Conservation (phyloP, 2,113 vertebrate species). For the Gasterosteus nipponicus region DNA sequence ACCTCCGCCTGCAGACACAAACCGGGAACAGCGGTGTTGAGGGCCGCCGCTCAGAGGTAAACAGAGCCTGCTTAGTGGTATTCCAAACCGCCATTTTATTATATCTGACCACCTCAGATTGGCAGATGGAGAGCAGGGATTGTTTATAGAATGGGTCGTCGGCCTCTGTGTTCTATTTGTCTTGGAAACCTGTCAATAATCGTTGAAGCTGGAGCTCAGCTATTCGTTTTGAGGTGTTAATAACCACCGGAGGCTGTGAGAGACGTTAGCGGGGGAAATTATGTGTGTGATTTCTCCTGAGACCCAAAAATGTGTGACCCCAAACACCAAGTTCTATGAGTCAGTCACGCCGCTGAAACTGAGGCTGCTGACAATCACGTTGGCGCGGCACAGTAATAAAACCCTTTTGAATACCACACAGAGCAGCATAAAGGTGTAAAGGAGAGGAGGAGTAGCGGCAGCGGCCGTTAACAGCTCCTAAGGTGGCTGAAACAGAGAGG, state of each 20-base stretch:
- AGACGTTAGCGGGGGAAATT: not conserved
- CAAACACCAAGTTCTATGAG: not conserved
- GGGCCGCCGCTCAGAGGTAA: not conserved
- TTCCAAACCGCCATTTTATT: not conserved
- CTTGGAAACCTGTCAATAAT: not conserved
- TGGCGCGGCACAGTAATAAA: too few species aligned
- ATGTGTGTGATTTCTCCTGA: not conserved
- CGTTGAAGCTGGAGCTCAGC: not conserved
- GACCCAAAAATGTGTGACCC: not conserved
- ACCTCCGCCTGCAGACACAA: constrained; percentile 86
- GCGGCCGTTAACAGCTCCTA: constrained; percentile 52
- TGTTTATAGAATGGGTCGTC: not conserved
- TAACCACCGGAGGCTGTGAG: constrained; percentile 5
- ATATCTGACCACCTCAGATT: not conserved
- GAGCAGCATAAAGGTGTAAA: not conserved
- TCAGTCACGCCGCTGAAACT: not conserved
- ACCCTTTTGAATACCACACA: not conserved
- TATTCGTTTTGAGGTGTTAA: constrained; percentile 1
- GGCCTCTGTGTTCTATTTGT: not conserved
- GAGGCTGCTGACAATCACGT: not conserved
- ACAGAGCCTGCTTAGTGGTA: not conserved
- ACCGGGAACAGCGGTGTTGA: not conserved
- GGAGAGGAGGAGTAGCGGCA: not conserved
- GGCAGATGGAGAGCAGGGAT: not conserved
- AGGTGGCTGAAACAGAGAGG: constrained; percentile 60